Base-by-base conservation (phyloP, 2,113 vertebrate genomes). In the Coregonus clupeaformis region DNA sequence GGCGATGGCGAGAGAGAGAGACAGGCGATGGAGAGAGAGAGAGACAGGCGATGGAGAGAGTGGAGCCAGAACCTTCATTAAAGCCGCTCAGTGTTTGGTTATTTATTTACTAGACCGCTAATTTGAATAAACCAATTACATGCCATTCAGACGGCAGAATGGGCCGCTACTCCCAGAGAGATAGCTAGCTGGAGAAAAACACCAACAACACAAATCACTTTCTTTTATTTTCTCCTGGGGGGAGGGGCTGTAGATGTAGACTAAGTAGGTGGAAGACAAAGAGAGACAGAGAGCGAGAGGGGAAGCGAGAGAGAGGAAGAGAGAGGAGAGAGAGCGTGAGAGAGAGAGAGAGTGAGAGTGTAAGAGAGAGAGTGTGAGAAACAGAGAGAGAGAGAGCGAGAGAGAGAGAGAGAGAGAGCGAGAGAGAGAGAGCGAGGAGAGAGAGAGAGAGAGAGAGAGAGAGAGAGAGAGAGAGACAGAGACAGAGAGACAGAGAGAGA, bases 81-180 rank as follows among this genome's bases (percentile, higher is more conserved):
- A 62, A 6, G 57, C 57, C 14, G 2, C 14, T 30, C 42, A 5
- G 32, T 20, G 25, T 36, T 30, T 18, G 29, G 9, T 32, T 66
- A 66, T 66, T 62, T 70, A 76, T 73, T 82, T 74, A 70, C 29
- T 2, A 24, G 47, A 45, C 16, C 1, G 6, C 73, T 73, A 32
- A 73, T 69, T 76, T 76, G 69, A 76, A 79, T 73, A 79, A 75
- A 80, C 57, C 69, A 68, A 77, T 72, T 74, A 75, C n/a, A 76
- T 20, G 72, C 9, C 18, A 6, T 68, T 74, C n/a, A 59, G 36
- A 25, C 22, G 9, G 47, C 59, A 32, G 68, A 47, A 49, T 67
- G 64, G 16, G 13, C 29, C 14, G 14, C 47, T 49, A 13, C 47
- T 16, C 3, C 14, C 12, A 49, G 47, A 12, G 4, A 16, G 42